Conservation (phyloP, 2,113 vertebrate genomes). For the Lepidothrix coronata region DNA sequence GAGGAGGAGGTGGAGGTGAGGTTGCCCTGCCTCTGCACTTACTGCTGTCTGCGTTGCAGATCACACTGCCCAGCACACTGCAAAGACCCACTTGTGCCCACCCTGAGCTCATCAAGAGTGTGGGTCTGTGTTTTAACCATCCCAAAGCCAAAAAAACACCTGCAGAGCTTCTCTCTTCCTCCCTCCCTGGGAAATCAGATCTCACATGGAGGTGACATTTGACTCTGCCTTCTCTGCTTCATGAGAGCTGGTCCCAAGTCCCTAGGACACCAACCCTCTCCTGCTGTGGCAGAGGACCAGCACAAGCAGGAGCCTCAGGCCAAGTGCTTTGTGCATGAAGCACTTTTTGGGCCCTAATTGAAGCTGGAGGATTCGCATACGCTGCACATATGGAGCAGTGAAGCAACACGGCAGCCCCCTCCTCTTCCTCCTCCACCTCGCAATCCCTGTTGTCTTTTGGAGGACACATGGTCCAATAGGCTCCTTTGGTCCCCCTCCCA, state of each 20-base stretch:
- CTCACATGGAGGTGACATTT: accelerated
- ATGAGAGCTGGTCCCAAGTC: background rate
- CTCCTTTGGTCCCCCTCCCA: background rate
- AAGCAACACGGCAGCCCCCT: background rate
- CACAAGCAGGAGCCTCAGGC: background rate
- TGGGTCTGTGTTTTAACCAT: background rate
- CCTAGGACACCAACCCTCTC: background rate
- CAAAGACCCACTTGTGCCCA: background rate
- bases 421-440: background rate
- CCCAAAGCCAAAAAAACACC: background rate
- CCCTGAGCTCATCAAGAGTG: accelerated
- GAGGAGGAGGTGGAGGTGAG: background rate
- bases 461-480: background rate
- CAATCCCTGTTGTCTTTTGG: background rate
- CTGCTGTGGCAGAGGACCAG: background rate
- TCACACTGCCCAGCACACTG: background rate
- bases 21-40: background rate
- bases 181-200: background rate
- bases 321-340: background rate
- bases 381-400: background rate
- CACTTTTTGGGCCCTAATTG: background rate
- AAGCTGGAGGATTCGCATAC: background rate
- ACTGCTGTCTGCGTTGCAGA: background rate
- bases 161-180: background rate
- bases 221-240: background rate